phyloP scores from a whole-genome alignment of 2,888 invertebrate genomes.

The Eledona agricola region DNA sequence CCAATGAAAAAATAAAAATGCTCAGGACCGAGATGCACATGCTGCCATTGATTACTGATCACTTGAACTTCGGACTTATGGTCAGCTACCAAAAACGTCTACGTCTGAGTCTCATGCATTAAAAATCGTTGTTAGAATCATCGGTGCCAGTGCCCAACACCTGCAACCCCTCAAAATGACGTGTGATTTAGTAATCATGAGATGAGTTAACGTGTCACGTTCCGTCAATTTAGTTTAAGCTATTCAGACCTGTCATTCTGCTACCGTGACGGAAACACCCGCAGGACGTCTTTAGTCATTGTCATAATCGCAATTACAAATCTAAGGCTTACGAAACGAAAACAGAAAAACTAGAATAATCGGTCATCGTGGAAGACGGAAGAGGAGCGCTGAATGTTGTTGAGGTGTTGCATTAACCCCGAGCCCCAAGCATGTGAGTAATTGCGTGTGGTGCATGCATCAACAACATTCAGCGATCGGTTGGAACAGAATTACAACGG shows the following conservation, averaged over 20 bases:
- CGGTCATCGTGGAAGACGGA: slow-evolving; percentile 27
- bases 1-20: slow-evolving; percentile 27
- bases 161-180: slow-evolving; percentile 26
- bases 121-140: slow-evolving; percentile 27
- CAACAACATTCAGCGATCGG: slow-evolving; percentile 59
- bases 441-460: slow-evolving; percentile 63
- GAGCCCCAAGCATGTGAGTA: slow-evolving; percentile 59
- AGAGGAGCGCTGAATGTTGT: slow-evolving; percentile 57
- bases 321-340: slow-evolving; percentile 9
- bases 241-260: slow-evolving; percentile 33
- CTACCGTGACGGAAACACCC: slow-evolving; percentile 34
- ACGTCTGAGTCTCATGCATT: slow-evolving; percentile 35
- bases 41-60: slow-evolving; percentile 32
- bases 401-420: slow-evolving; percentile 59
- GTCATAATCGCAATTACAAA: slow-evolving; percentile 18
- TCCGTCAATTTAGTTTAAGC: slow-evolving; percentile 33
- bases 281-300: slow-evolving; percentile 31
- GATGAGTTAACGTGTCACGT: slow-evolving; percentile 36
- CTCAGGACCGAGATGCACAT: slow-evolving; percentile 34
- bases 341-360: slow-evolving; percentile 26
- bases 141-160: slow-evolving; percentile 27
- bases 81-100: too few species aligned
- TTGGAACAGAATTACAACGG: slow-evolving; percentile 36
- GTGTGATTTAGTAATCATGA: slow-evolving; percentile 30
- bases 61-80: too few species aligned